Conservation (phyloP, 1,140 invertebrate genomes). For the Papilio xuthus region DNA sequence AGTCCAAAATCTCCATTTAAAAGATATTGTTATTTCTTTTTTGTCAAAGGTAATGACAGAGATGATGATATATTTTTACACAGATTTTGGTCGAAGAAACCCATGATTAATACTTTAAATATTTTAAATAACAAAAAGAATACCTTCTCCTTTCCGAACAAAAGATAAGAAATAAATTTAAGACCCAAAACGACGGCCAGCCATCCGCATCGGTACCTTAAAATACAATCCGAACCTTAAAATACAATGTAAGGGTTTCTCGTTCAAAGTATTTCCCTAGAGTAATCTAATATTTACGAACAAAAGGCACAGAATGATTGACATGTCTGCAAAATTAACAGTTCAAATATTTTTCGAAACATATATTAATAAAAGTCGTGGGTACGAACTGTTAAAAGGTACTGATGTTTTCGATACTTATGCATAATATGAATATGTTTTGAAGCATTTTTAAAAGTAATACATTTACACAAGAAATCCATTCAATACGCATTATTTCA, state of each 20-base stretch:
- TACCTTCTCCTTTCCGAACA: not conserved
- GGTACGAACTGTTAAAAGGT: not conserved
- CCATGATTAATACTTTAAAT: not conserved
- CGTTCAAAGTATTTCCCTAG: not conserved
- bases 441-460: too few species aligned
- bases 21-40: too few species aligned
- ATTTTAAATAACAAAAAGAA: not conserved
- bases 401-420: too few species aligned
- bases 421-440: too few species aligned
- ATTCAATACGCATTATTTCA: not conserved
- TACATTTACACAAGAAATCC: not conserved
- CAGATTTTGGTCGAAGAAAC: too few species aligned
- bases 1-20: too few species aligned
- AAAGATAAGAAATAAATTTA: not conserved
- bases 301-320: conserved; percentile 4
- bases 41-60: too few species aligned
- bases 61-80: too few species aligned
- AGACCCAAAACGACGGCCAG: not conserved
- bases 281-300: not conserved
- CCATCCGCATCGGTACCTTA: not conserved
- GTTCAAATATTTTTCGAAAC: not conserved
- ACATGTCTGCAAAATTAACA: conserved; percentile 4
- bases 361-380: not conserved
- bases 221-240: conserved; percentile 8
- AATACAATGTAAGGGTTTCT: conserved; percentile 7